These are phyloP conservation scores for Onychostruthus taczanowskii DNA, from an alignment of 2,113 vertebrate species.

Conservation along the genomic window DNA sequence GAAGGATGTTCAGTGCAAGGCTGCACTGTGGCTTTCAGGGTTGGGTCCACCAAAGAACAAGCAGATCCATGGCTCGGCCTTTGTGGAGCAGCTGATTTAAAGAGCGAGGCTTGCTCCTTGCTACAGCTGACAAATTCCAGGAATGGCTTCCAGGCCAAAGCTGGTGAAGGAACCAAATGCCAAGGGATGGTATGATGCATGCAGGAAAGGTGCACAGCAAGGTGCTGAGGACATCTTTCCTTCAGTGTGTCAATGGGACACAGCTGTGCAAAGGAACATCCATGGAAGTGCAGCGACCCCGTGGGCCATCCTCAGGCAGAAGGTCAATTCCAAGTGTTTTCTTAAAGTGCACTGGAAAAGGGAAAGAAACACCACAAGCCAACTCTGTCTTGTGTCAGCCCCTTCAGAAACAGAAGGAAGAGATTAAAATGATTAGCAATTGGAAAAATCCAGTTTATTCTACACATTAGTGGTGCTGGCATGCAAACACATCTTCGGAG, in stretches of 20 bases:
- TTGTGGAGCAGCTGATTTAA: not conserved
- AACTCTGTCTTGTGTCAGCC: not conserved
- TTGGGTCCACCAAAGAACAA: not conserved
- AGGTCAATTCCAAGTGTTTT: not conserved
- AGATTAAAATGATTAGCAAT: conserved; percentile 45
- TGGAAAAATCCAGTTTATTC: conserved; percentile 54
- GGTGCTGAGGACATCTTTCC: not conserved
- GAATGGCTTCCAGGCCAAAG: not conserved
- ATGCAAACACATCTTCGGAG: conserved; percentile 13
- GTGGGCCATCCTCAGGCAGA: not conserved
- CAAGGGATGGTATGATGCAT: not conserved
- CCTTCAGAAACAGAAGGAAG: conserved; percentile 41
- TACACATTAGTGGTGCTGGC: conserved; percentile 22
- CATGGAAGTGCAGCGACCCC: not conserved
- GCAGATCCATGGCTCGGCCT: not conserved
- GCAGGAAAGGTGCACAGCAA: not conserved
- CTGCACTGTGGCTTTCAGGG: not conserved
- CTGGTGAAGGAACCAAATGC: not conserved
- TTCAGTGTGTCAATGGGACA: not conserved
- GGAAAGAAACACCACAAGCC: not conserved
- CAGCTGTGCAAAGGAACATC: not conserved
- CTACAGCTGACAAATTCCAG: not conserved
- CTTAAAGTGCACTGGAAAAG: not conserved
- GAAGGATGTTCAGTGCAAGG: not conserved
- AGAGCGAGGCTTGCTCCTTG: not conserved